Evolutionary conservation across 2,888 invertebrate genomes (phyloP), one percentile per base, ranked within the genome.

Genomic region (Tridacna gigas): DNA sequence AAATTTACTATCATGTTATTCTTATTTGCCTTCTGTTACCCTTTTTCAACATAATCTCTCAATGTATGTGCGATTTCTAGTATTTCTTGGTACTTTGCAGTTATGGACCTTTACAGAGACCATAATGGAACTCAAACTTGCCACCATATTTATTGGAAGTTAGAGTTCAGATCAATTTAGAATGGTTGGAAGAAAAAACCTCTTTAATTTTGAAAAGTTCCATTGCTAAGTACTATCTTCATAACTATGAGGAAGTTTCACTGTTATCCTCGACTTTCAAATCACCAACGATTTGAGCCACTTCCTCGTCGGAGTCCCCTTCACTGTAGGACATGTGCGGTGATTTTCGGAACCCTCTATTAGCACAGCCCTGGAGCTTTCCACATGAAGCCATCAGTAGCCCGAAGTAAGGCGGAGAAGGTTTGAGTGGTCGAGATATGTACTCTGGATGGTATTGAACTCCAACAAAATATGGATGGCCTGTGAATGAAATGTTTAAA

Each of bases 361-460:
- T 89, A 20, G 94, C 90, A 88, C 92, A 94, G 18, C 89, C 96
- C 96, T 96, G 96, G 51, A 99, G 95, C 94, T 97, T 97, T 7
- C 97, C 97, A 78, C 97, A 96, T 0, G 98, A 97, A 11, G 99
- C 99, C 86, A 99, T 96, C 90, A 99, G 97, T 3, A 99, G 96
- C 87, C 99, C 99, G 89, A 99, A 95, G 95, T 99, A 99, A 12
- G 98, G 98, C 4, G 99, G 98, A 28, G 99, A 99, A 0, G 99
- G 98, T 74, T 94, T 93, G 91, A 94, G 89, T 2, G 95, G 95
- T 1, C 99, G 96, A 0, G 98, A 98, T 84, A 98, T 96, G 94
- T 99, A 99, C 95, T 99, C 99, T 0, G 99, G 99, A 95, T 99
- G 99, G 95, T 97, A 99, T 95, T 99, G 99, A 0, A 98, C 98